phyloP scores from a whole-genome alignment of 2,888 invertebrate species.

The Tetragonisca angustula region DNA sequence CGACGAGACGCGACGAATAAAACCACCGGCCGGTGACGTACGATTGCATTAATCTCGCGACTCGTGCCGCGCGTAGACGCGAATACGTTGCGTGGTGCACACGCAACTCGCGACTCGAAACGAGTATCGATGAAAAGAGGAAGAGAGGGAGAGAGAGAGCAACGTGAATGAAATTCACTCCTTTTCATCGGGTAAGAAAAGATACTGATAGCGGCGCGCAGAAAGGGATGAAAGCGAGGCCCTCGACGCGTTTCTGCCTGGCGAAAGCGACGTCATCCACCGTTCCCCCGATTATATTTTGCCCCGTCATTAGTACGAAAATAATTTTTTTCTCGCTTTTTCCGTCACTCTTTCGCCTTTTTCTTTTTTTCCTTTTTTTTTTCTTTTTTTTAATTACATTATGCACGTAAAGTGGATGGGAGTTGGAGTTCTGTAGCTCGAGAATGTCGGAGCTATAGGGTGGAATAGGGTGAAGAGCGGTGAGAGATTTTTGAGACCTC shows the following conservation, averaged over 20 bases:
- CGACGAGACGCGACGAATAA: conserved; percentile 45
- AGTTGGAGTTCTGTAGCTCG: not conserved
- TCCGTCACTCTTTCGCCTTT: not conserved
- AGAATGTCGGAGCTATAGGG: not conserved
- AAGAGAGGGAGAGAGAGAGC: not conserved
- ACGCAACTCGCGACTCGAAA: conserved; percentile 4
- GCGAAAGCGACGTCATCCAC: conserved; percentile 6
- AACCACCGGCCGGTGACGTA: conserved; percentile 37
- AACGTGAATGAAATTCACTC: conserved; percentile 30
- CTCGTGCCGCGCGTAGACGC: not conserved
- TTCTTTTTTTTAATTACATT: conserved; percentile 8
- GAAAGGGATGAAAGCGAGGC: conserved; percentile 22
- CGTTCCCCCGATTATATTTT: conserved; percentile 17
- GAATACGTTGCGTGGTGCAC: not conserved
- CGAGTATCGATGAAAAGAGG: conserved; percentile 32
- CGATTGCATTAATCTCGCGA: conserved; percentile 62
- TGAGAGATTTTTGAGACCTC: not conserved
- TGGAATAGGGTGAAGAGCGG: not conserved
- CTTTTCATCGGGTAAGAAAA: conserved; percentile 36
- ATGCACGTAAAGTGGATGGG: conserved; percentile 1
- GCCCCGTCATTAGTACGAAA: conserved; percentile 28
- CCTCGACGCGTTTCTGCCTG: conserved; percentile 8
- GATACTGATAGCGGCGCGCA: conserved; percentile 14
- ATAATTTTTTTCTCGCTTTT: conserved; percentile 2
- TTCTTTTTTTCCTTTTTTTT: not conserved